A percentile compares a stretch with the other conserved stretches of the same genome.
Conservation (phyloP, 2,888 invertebrate species). For the Corythucha ciliata region DNA sequence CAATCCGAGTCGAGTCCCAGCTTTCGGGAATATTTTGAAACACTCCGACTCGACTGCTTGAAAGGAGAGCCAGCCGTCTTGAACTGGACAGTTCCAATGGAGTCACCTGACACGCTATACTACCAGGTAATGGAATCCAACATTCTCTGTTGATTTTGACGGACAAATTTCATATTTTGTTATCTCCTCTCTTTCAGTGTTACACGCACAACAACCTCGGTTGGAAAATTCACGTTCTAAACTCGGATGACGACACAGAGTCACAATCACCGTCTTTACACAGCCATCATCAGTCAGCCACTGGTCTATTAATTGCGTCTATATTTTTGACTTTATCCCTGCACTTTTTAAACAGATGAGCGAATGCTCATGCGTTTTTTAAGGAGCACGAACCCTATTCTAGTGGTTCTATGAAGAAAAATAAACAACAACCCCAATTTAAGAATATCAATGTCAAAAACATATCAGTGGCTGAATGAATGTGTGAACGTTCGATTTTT, state of each 20-base stretch:
- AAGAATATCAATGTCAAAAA: constrained; percentile 32
- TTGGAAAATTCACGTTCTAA: constrained; percentile 84
- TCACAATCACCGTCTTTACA: constrained; percentile 10
- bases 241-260: constrained; percentile 45
- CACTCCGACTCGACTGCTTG: constrained; percentile 64
- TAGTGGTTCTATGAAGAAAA: background rate
- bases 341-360: constrained; percentile 13
- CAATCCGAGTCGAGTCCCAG: constrained; percentile 59
- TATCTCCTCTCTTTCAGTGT: too few relatives aligned
- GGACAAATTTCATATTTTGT: too few relatives aligned
- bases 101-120: constrained; percentile 75
- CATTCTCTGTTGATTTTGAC: constrained; percentile 15
- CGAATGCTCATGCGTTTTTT: constrained; percentile 14
- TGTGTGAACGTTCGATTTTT: constrained; percentile 10
- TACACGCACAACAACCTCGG: constrained; percentile 86
- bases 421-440: constrained; percentile 23
- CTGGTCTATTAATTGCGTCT: constrained; percentile 8
- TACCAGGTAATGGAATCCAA: constrained; percentile 62
- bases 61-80: constrained; percentile 65
- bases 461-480: constrained; percentile 29
- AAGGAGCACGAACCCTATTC: background rate
- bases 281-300: constrained; percentile 15
- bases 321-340: constrained; percentile 7
- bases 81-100: constrained; percentile 75
- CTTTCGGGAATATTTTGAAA: constrained; percentile 67